Percentiles rank a stretch among this genome's conserved stretches.
phyloP scores from a whole-genome alignment of 1,140 invertebrate species.

The Cecropterus lyciades region DNA sequence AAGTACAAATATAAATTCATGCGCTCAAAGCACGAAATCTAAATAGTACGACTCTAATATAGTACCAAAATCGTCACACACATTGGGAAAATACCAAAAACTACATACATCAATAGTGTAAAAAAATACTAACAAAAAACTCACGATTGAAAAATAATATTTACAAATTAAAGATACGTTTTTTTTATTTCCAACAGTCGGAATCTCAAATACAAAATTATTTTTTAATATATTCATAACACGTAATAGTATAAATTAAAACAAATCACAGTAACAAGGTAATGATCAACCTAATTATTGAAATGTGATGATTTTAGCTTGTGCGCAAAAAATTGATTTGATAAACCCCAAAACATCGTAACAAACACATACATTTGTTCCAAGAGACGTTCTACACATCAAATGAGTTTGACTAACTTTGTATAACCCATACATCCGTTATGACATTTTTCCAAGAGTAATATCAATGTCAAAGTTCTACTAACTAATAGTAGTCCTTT shows the following conservation, averaged over 20 bases:
- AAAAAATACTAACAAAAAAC: conserved; percentile 52
- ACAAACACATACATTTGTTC: conserved; percentile 2
- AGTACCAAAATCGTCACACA: conserved; percentile 60
- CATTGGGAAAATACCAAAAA: conserved; percentile 55
- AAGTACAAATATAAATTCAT: conserved; percentile 77
- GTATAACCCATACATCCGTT: background rate
- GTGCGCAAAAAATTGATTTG: conserved; percentile 46
- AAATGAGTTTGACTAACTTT: background rate
- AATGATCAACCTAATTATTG: conserved; percentile 62
- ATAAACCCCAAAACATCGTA: conserved; percentile 1
- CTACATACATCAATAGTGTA: conserved; percentile 42
- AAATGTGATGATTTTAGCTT: conserved; percentile 65
- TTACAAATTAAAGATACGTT: conserved; percentile 41
- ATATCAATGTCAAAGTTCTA: background rate
- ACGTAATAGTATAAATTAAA: conserved; percentile 66
- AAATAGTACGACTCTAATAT: conserved; percentile 67
- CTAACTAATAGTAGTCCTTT: background rate
- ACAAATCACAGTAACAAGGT: conserved; percentile 82
- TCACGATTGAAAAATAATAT: conserved; percentile 51
- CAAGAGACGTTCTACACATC: background rate
- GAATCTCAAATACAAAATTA: conserved; percentile 67
- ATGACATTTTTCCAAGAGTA: background rate
- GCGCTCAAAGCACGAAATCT: conserved; percentile 77
- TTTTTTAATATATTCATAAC: conserved; percentile 49
- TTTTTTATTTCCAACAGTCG: conserved; percentile 63